Evolutionary conservation across 2,888 invertebrate genomes (phyloP).

Genomic region (Chesias legatella): DNA sequence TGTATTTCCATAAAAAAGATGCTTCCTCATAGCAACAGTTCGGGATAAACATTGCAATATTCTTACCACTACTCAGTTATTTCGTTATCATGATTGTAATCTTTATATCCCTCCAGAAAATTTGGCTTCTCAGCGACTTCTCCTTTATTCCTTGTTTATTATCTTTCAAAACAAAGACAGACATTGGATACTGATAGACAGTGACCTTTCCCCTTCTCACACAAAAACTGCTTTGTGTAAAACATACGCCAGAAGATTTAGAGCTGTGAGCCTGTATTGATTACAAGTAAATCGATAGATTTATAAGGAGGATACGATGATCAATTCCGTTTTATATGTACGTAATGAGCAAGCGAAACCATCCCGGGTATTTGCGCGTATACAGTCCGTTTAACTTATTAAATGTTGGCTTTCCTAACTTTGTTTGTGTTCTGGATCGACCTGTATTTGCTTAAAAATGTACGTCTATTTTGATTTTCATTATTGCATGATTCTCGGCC

Average conservation of each 20-base stretch:
- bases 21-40: no score
- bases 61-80: no score
- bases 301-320: not conserved
- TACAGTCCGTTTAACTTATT: not conserved
- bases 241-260: constrained; percentile 10
- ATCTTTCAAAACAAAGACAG: constrained; percentile 16
- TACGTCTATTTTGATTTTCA: no score
- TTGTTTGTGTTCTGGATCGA: no score
- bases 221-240: constrained; percentile 17
- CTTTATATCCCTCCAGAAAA: no score
- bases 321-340: constrained; percentile 9
- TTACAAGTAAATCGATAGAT: not conserved
- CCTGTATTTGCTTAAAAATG: no score
- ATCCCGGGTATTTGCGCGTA: constrained; percentile 7
- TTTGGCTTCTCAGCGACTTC: not conserved
- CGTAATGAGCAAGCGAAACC: constrained; percentile 8
- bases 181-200: constrained; percentile 19
- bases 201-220: constrained; percentile 16
- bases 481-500: no score
- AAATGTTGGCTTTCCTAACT: no score
- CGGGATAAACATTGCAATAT: no score
- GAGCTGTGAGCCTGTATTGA: constrained; percentile 3
- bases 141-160: constrained; percentile 12
- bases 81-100: no score
- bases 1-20: no score